phyloP scores from a whole-genome alignment of 2,797 vertebrate species.

The Amazonetta brasiliensis region DNA sequence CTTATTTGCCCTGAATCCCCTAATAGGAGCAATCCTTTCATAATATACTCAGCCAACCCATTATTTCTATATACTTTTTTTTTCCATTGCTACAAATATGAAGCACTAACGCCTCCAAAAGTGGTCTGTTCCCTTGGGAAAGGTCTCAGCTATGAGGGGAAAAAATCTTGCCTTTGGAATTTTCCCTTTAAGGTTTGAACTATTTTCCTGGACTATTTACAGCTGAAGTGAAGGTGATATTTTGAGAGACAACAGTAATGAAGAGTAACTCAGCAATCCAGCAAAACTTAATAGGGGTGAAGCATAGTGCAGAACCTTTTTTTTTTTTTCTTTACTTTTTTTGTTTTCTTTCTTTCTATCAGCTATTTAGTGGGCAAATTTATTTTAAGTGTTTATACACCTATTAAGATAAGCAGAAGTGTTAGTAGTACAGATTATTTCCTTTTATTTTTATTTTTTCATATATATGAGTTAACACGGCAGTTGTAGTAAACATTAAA shows the following conservation, averaged over 20 bases:
- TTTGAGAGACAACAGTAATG: conserved; percentile 41
- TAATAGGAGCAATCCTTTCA: conserved; percentile 46
- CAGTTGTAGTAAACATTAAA: neutral
- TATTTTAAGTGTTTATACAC: neutral
- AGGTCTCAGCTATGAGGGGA: neutral
- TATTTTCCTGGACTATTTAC: conserved; percentile 50
- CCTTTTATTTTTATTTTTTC: neutral
- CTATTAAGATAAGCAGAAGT: neutral
- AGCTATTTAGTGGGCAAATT: neutral
- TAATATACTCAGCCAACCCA: conserved; percentile 39
- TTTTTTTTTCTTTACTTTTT: neutral
- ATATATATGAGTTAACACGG: neutral
- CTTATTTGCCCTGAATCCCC: conserved; percentile 54
- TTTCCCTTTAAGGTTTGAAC: conserved; percentile 40
- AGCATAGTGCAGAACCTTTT: neutral
- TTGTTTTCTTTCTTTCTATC: neutral
- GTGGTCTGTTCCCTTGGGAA: conserved; percentile 56
- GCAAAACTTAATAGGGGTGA: neutral
- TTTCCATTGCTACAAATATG: neutral
- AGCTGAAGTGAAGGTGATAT: conserved; percentile 35
- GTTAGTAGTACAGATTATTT: neutral
- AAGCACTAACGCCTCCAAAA: conserved; percentile 36
- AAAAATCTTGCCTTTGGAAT: conserved; percentile 19
- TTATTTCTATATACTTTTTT: conserved; percentile 54
- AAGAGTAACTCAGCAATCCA: neutral